A percentile compares a stretch with the other conserved stretches of the same genome.
phyloP scores from a whole-genome alignment of 2,113 vertebrate species.

The Zapus hudsonius region DNA sequence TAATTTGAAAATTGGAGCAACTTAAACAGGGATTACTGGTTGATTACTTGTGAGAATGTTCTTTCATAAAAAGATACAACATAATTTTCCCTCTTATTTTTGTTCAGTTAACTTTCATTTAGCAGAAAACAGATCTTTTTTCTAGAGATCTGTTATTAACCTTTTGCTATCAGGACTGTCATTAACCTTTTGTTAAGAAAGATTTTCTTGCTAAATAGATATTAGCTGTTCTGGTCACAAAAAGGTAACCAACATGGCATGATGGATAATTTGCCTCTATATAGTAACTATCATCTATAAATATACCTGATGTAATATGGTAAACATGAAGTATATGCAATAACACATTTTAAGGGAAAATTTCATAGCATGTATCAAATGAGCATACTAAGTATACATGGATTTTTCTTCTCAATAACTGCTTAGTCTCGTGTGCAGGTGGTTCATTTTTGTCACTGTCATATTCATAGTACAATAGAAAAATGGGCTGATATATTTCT shows the following conservation, averaged over 20 bases:
- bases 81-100: neutral
- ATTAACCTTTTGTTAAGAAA: neutral
- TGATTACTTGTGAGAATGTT: constrained; percentile 9
- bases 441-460: neutral
- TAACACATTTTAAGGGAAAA: neutral
- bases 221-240: neutral
- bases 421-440: neutral
- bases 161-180: neutral
- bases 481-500: neutral
- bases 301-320: neutral
- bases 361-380: neutral
- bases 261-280: neutral
- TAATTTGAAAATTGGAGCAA: neutral
- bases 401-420: neutral
- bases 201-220: neutral
- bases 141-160: neutral
- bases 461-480: neutral
- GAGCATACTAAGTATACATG: neutral
- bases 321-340: neutral
- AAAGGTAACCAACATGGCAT: neutral
- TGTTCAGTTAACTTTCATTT: neutral
- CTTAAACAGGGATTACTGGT: neutral
- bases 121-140: neutral
- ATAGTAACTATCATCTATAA: neutral
- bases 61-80: constrained; percentile 6